Evolutionary conservation across 2,888 invertebrate species (phyloP), one percentile per base, ranked within the genome.

Genomic region (Dermolepida albohirtum): DNA sequence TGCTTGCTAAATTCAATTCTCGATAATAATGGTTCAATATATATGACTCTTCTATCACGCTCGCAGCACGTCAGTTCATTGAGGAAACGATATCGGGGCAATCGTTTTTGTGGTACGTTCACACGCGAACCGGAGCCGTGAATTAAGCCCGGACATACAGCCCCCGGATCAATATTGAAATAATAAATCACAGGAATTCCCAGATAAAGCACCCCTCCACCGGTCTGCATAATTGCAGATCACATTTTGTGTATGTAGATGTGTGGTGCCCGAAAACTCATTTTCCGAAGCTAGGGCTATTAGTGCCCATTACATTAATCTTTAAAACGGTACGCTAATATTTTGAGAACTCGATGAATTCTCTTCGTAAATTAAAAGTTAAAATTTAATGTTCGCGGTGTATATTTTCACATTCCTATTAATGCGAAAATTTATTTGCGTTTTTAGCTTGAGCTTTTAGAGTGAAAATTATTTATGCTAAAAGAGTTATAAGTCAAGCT

Each of bases 111-210:
- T 22, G 2, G 22, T 49, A 12, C 14, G 14, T 47, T 16, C 44
- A 14, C 29, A 22, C 29, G 51, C 51, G 11, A 29, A 27, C 34
- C 29, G 29, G 8, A 11, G 2, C 29, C 12, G 27, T 29, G 22
- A 50, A 50, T 50, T 50, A 50, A 50, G 50, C 50, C 50, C 29
- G 51, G 51, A n/a, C 29, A n/a, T 8, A 8, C 2, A 8, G 29
- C 7, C 29, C 27, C n/a, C 27, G 27, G 51, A 52, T 52, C 51
- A 27, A 52, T 52, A 52, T 52, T 52, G n/a, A 34, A 52, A 52
- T 52, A 52, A 52, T 52, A 52, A 52, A 52, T 52, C 51, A 52
- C 11, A 27, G 51, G 29, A n/a, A 52, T 52, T 27, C 29, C 51
- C 51, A 11, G 34, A 52, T 34, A 52, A 5, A 12, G 34, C 51